Evolutionary conservation across 2,888 invertebrate genomes (phyloP), one percentile per base, ranked within the genome.

Genomic region (Nycteola revayana): DNA sequence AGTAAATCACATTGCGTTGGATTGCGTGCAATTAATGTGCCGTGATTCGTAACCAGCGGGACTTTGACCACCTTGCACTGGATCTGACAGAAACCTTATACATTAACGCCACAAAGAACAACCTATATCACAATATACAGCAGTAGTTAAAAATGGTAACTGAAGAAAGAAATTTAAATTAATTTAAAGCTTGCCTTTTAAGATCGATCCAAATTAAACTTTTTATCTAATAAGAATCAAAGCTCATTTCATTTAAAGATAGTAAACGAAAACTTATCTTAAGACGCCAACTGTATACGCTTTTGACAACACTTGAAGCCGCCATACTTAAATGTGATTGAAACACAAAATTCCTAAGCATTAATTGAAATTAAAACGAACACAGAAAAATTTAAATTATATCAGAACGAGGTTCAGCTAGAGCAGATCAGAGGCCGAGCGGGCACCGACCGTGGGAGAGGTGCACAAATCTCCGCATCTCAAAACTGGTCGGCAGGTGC

Each of bases 401-500:
- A 85, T 78, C 74, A 74, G 75, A 68, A 59, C 55, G 65, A 68
- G 66, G 73, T 70, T 76, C 68, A 75, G 75, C 81, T 85, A 84
- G 83, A 77, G 65, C 67, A 75, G 78, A 81, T 74, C 78, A 70
- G 73, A 74, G 75, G 64, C 61, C 66, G 51, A 58, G 61, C 77
- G 86, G 83, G 74, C 87, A 87, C 75, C 86, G 87, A 87, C 88
- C 88, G 88, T 87, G 88, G 87, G 88, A 88, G 84, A 85, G 84
- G 71, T 70, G 83, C 76, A 85, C 87, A 88, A 88, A 88, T 88
- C 88, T 88, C 86, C 83, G 85, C 87, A 86, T 87, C 87, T 86
- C 80, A 78, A 77, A 88, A 88, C 88, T 81, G 88, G 88, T 88
- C 83, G 88, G 87, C 88, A 88, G 88, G 88, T 88, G 88, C 81